Evolutionary conservation across 1,140 invertebrate genomes (phyloP).

Genomic region (Heliothis subflexa): DNA sequence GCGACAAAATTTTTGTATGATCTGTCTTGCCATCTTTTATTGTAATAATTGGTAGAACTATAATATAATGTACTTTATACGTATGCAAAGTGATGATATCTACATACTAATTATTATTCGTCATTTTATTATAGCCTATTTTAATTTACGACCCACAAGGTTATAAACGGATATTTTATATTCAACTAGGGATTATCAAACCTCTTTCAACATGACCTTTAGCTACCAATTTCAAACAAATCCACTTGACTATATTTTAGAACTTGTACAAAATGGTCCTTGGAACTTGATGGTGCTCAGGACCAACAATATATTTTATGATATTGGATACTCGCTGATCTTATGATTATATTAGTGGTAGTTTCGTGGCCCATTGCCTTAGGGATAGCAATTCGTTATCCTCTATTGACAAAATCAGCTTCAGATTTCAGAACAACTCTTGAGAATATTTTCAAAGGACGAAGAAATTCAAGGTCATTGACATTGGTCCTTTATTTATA

Average conservation of each 20-base stretch:
- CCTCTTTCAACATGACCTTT: background rate
- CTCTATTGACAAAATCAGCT: slow-evolving; percentile 30
- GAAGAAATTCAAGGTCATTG: background rate
- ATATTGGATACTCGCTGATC: background rate
- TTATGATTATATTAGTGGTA: slow-evolving; percentile 35
- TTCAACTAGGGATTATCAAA: background rate
- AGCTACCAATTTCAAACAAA: background rate
- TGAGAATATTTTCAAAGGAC: background rate
- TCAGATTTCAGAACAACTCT: background rate
- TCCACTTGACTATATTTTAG: slow-evolving; percentile 5
- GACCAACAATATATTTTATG: slow-evolving; percentile 31
- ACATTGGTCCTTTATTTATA: background rate
- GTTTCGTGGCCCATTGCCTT: slow-evolving; percentile 9
- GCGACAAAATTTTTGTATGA: too few species aligned
- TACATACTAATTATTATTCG: too few species aligned
- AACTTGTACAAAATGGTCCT: background rate
- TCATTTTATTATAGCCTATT: too few species aligned
- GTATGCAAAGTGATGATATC: too few species aligned
- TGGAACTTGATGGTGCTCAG: background rate
- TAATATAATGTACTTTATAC: too few species aligned
- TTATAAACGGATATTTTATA: background rate
- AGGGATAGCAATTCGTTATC: slow-evolving; percentile 8
- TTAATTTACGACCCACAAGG: too few species aligned
- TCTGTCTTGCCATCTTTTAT: too few species aligned
- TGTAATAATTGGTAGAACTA: too few species aligned